A percentile compares a stretch with the other conserved stretches of the same genome.
phyloP scores from a whole-genome alignment of 2,113 vertebrate genomes.

The Prunella fulvescens region DNA sequence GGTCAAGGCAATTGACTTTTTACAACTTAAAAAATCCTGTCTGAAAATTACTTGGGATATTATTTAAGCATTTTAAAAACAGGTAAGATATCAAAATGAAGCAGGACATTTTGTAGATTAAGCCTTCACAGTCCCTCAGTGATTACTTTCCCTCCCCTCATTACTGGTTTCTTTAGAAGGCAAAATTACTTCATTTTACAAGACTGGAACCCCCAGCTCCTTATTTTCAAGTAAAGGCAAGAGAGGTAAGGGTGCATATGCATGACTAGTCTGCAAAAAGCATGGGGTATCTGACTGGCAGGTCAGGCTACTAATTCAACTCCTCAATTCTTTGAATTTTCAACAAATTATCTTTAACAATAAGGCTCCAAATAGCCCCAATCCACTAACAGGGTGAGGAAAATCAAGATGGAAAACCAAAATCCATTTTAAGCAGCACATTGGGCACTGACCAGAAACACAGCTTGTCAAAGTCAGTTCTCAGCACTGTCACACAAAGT shows the following conservation, averaged over 20 bases:
- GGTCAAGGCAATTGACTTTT: constrained; percentile 50
- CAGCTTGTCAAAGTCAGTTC: background rate
- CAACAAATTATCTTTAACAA: background rate
- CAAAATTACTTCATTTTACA: constrained; percentile 29
- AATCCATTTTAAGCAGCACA: background rate
- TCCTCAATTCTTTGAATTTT: background rate
- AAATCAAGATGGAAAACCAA: background rate
- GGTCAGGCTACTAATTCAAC: background rate
- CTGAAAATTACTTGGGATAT: constrained; percentile 19
- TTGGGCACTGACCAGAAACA: background rate
- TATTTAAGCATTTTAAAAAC: constrained; percentile 30
- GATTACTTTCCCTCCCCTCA: constrained; percentile 11
- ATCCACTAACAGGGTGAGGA: background rate
- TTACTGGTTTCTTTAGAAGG: constrained; percentile 23
- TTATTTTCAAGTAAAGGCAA: background rate
- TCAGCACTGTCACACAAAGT: background rate
- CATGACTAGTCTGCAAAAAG: background rate
- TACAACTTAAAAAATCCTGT: background rate
- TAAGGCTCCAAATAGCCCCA: background rate
- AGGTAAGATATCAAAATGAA: constrained; percentile 7
- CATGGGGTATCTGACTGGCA: background rate
- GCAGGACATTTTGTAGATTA: background rate
- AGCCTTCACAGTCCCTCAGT: background rate
- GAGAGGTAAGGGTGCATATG: background rate
- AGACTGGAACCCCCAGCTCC: background rate